A percentile compares a stretch with the other conserved stretches of the same genome.
Evolutionary conservation across 2,113 vertebrate genomes (phyloP).

Genomic region (Notarius lentiginosus): DNA sequence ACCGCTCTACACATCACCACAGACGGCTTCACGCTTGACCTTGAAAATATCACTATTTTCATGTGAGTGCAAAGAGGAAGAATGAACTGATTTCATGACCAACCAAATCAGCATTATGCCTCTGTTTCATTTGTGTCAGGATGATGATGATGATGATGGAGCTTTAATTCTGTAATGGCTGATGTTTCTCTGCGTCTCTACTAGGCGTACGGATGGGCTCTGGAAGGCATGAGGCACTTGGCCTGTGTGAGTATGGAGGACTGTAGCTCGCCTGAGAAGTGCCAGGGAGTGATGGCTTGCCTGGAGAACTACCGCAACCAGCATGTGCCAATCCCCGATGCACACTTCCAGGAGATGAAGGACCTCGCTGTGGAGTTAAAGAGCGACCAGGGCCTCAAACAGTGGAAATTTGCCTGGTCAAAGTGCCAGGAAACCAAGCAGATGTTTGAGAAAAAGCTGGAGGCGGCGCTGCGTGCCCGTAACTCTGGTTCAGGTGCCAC

Average conservation of each 20-base stretch:
- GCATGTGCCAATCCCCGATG: conserved; percentile 73
- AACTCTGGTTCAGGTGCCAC: conserved; percentile 20
- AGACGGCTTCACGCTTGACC: background rate
- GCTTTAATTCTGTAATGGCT: background rate
- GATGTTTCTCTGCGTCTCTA: conserved; percentile 25
- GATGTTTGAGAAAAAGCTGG: conserved; percentile 81
- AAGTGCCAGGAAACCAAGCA: conserved; percentile 82
- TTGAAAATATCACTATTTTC: background rate
- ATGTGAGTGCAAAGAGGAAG: too few relatives aligned
- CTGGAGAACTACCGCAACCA: conserved; percentile 75
- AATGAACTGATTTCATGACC: background rate
- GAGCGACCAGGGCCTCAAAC: conserved; percentile 75
- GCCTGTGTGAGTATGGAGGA: conserved; percentile 77
- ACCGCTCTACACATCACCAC: background rate
- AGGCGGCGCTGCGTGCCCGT: conserved; percentile 70
- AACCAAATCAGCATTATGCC: background rate
- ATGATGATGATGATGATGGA: background rate
- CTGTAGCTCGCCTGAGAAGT: conserved; percentile 66
- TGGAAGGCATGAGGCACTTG: conserved; percentile 79
- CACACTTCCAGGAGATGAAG: conserved; percentile 82
- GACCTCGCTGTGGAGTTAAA: conserved; percentile 78
- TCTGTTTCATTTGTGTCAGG: conserved; percentile 22
- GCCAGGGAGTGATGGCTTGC: conserved; percentile 63
- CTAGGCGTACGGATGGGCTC: conserved; percentile 79
- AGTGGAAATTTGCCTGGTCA: conserved; percentile 82